Evolutionary conservation across 2,888 invertebrate species (phyloP).

Genomic region (Ferdinandea cuprea): DNA sequence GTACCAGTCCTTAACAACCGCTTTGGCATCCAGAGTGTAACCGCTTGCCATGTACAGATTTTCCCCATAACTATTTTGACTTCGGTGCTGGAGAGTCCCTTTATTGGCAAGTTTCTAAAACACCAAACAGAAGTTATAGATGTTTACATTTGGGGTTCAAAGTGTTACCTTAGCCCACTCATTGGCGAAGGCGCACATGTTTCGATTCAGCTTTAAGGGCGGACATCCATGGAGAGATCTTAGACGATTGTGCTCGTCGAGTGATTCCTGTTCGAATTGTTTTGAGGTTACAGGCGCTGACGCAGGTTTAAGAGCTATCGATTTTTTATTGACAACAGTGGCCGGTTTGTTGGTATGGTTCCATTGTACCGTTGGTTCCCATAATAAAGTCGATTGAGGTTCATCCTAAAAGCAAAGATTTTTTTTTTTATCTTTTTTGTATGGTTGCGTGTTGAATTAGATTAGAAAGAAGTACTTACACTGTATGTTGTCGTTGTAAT

Average conservation of each 20-base stretch:
- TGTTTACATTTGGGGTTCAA: not conserved
- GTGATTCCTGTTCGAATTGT: slow-evolving; percentile 74
- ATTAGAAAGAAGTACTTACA: slow-evolving; percentile 4
- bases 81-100: slow-evolving; percentile 89
- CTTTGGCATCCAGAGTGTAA: slow-evolving; percentile 86
- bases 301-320: not conserved
- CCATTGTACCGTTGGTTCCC: not conserved
- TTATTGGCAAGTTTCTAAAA: slow-evolving; percentile 78
- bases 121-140: not conserved
- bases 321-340: not conserved
- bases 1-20: slow-evolving; percentile 92
- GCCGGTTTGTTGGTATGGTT: not conserved
- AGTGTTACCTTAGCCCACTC: slow-evolving; percentile 88
- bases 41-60: slow-evolving; percentile 92
- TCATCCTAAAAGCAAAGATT: not conserved
- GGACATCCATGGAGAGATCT: slow-evolving; percentile 88
- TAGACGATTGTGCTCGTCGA: slow-evolving; percentile 87
- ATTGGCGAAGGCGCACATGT: slow-evolving; percentile 87
- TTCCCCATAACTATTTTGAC: slow-evolving; percentile 91
- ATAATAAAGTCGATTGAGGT: not conserved
- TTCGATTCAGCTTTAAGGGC: slow-evolving; percentile 86
- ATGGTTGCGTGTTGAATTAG: too few species aligned
- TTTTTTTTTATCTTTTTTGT: too few species aligned
- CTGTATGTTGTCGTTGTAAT: slow-evolving; percentile 7
- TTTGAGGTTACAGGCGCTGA: slow-evolving; percentile 8